A percentile compares a stretch with the other conserved stretches of the same genome.
Evolutionary conservation across 2,888 invertebrate genomes (phyloP).

Genomic region (Chydorus sphaericus): DNA sequence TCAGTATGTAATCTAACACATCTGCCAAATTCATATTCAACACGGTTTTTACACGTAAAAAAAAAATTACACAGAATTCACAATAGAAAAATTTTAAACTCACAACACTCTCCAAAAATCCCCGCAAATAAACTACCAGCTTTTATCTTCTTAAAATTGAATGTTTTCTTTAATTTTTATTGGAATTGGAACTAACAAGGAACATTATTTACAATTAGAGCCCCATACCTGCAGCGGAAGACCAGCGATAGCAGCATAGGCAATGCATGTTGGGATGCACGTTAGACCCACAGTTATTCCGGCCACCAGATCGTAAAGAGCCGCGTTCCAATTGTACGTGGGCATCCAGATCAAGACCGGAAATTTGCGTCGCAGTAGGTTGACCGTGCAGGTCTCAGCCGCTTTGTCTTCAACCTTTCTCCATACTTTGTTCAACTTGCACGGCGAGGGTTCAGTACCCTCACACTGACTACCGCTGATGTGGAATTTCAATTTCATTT

Average conservation of each 20-base stretch:
- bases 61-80: no score
- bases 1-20: no score
- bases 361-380: background rate
- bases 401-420: no score
- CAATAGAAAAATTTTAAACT: background rate
- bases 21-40: no score
- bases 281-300: constrained; percentile 85
- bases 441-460: no score
- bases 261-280: constrained; percentile 82
- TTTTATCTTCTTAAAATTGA: background rate
- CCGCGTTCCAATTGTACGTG: constrained; percentile 5
- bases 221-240: constrained; percentile 53
- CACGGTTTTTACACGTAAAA: no score
- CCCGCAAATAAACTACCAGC: background rate
- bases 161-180: no score
- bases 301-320: constrained; percentile 57
- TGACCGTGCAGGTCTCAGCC: background rate
- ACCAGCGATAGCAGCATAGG: constrained; percentile 82
- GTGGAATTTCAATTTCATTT: background rate
- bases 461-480: no score
- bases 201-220: background rate
- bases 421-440: no score
- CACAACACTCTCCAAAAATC: background rate
- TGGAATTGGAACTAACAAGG: background rate
- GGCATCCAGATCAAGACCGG: constrained; percentile 14